A percentile compares a stretch with the other conserved stretches of the same genome.
Conservation (phyloP, 2,113 vertebrate species). For the Illadopsis cleaveri region DNA sequence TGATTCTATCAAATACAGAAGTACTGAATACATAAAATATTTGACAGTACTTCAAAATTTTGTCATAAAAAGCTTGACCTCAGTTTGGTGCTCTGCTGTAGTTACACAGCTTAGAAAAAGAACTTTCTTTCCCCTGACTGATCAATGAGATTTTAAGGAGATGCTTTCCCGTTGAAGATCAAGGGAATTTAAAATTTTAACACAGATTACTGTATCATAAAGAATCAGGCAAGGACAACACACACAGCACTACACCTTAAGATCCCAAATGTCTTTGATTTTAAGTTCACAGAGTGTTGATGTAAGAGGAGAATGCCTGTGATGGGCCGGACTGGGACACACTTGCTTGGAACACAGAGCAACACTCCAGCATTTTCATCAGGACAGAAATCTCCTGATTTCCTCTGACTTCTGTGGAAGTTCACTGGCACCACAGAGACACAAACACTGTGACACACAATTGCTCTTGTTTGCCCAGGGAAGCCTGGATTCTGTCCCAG, state of each 20-base stretch:
- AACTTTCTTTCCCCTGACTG: not conserved
- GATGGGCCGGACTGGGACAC: not conserved
- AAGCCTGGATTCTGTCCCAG: not conserved
- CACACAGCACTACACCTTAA: not conserved
- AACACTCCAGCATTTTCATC: no score
- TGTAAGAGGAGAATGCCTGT: not conserved
- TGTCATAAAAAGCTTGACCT: not conserved
- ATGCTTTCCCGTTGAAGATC: not conserved
- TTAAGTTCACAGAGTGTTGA: not conserved
- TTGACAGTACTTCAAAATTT: not conserved
- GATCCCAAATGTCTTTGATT: not conserved
- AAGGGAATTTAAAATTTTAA: not conserved
- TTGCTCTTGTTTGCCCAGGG: not conserved
- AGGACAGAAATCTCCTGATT: no score
- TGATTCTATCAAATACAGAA: not conserved
- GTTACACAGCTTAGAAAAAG: not conserved
- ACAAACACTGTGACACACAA: not conserved
- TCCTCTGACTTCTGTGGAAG: not conserved
- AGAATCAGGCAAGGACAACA: not conserved
- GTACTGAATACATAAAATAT: not conserved
- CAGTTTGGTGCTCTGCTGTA: not conserved
- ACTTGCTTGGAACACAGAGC: not conserved
- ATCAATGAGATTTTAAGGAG: not conserved
- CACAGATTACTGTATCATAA: not conserved
- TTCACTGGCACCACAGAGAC: not conserved